phyloP scores from a whole-genome alignment of 2,888 invertebrate genomes.

The Amphipoea oculea region DNA sequence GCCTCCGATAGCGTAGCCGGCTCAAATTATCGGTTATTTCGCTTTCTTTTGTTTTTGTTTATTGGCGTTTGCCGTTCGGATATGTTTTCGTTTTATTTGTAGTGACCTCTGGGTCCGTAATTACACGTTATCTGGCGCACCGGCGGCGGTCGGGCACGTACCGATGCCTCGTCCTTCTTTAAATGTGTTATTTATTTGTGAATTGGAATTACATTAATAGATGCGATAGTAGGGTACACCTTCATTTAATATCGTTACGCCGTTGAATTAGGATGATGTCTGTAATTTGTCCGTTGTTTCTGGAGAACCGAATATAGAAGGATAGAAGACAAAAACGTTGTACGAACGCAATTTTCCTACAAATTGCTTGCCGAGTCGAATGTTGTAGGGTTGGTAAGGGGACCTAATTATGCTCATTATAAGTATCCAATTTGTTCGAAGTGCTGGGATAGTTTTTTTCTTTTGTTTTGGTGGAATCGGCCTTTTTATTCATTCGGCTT shows the following conservation, averaged over 20 bases:
- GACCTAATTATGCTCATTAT: constrained; percentile 56
- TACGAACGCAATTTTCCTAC: constrained; percentile 77
- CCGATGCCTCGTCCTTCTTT: constrained; percentile 82
- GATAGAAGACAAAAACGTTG: constrained; percentile 76
- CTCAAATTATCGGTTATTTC: constrained; percentile 88
- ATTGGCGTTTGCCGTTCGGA: constrained; percentile 79
- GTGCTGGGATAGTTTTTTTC: constrained; percentile 51
- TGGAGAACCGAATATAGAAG: constrained; percentile 57
- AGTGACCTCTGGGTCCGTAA: constrained; percentile 89
- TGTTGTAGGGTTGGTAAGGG: constrained; percentile 66
- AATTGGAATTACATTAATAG: constrained; percentile 89
- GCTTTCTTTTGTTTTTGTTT: constrained; percentile 88
- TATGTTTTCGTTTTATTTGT: constrained; percentile 85
- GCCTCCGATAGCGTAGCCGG: constrained; percentile 80
- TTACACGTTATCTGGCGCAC: constrained; percentile 82
- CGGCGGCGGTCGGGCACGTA: constrained; percentile 80
- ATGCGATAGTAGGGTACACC: constrained; percentile 84
- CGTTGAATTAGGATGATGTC: constrained; percentile 85
- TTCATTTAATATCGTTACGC: constrained; percentile 89
- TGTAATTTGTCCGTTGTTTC: constrained; percentile 83
- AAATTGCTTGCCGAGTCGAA: constrained; percentile 72
- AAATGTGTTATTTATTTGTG: constrained; percentile 89
- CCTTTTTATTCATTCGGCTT: constrained; percentile 9
- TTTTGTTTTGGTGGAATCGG: constrained; percentile 40
- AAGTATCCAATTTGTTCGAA: constrained; percentile 52